Conservation (phyloP, 2,797 vertebrate species). For the Lutjanus argentimaculatus region DNA sequence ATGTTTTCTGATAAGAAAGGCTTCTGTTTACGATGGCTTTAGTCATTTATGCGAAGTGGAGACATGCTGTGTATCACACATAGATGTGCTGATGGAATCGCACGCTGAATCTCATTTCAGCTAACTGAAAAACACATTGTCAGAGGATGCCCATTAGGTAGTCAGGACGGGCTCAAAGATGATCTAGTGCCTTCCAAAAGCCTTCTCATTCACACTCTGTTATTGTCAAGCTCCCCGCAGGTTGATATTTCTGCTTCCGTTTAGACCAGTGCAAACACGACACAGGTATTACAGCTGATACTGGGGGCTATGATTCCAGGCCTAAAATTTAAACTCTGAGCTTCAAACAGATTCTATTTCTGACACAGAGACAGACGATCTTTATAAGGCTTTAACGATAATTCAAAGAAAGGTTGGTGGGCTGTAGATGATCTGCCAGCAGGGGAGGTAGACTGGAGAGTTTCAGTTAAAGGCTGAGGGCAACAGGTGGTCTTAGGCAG, state of each 20-base stretch:
- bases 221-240: conserved; percentile 19
- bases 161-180: conserved; percentile 26
- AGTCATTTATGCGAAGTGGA: conserved; percentile 41
- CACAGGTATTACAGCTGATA: not conserved
- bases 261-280: not conserved
- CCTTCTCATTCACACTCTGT: conserved; percentile 32
- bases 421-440: not conserved
- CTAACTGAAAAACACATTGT: conserved; percentile 45
- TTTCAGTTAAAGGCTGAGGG: not conserved
- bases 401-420: not conserved
- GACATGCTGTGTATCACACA: conserved; percentile 17
- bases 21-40: conserved; percentile 23
- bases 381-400: not conserved
- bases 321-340: not conserved
- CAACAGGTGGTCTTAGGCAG: not conserved
- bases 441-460: not conserved
- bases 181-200: conserved; percentile 8
- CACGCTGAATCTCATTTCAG: conserved; percentile 27
- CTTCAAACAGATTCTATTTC: conserved; percentile 3
- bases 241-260: conserved; percentile 20
- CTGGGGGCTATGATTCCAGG: not conserved
- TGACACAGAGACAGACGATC: not conserved
- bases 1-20: conserved; percentile 31
- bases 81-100: conserved; percentile 41
- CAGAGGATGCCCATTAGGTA: conserved; percentile 40